Percentiles rank a stretch among this genome's conserved stretches.
phyloP scores from a whole-genome alignment of 2,888 invertebrate genomes.

The Drosophila suboccidentalis region DNA sequence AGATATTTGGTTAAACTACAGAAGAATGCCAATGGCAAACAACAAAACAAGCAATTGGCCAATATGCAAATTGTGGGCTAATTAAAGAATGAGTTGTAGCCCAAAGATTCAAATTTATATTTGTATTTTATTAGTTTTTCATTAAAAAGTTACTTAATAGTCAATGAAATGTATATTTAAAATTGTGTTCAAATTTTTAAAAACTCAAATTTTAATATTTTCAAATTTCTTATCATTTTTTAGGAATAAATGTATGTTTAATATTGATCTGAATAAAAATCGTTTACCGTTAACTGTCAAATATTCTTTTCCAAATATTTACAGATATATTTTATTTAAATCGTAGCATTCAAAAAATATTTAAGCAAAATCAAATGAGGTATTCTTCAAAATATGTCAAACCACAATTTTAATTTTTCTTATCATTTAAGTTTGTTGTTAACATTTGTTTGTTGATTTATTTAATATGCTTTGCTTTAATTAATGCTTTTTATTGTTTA shows the following conservation, averaged over 20 bases:
- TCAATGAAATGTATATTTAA: background rate
- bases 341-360: background rate
- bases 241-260: too few relatives aligned
- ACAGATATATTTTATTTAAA: background rate
- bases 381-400: background rate
- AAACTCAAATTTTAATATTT: too few relatives aligned
- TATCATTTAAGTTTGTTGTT: background rate
- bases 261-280: too few relatives aligned
- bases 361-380: background rate
- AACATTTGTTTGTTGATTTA: background rate
- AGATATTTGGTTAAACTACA: conserved; percentile 35
- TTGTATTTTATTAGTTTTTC: background rate
- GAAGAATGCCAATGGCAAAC: conserved; percentile 15
- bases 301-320: background rate
- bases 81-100: conserved; percentile 6
- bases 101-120: background rate
- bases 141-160: background rate
- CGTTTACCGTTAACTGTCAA: background rate
- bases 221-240: too few relatives aligned
- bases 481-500: conserved; percentile 9
- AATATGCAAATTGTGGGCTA: conserved; percentile 33
- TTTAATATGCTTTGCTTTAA: background rate
- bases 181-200: too few relatives aligned
- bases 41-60: conserved; percentile 18
- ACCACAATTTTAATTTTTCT: background rate